phyloP scores from a whole-genome alignment of 2,888 invertebrate species.

The Plagiodera versicolora region DNA sequence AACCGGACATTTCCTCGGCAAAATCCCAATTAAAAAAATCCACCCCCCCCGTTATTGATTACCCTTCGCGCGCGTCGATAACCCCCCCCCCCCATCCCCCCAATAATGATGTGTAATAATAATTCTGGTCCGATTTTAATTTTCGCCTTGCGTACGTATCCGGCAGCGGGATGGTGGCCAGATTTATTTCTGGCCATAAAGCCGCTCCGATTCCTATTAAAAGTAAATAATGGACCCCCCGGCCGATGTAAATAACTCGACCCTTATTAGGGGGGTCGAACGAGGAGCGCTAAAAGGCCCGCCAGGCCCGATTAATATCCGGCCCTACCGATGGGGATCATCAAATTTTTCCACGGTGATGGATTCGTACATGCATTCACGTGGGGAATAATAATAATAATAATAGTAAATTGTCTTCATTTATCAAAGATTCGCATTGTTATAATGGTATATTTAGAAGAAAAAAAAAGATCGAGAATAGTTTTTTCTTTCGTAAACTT shows the following conservation, averaged over 20 bases:
- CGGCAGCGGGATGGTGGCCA: conserved; percentile 25
- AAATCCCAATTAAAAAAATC: no score
- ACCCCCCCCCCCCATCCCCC: no score
- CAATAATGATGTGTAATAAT: not conserved
- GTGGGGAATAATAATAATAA: no score
- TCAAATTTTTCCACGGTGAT: conserved; percentile 15
- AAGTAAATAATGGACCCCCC: conserved; percentile 54
- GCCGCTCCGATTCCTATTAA: conserved; percentile 52
- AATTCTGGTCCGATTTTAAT: not conserved
- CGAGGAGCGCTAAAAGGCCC: conserved; percentile 18
- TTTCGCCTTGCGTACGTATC: not conserved
- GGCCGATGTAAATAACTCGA: conserved; percentile 52
- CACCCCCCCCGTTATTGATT: no score
- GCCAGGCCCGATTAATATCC: conserved; percentile 22
- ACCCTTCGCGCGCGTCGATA: no score
- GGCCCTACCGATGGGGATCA: conserved; percentile 10
- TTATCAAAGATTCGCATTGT: no score
- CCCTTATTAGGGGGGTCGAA: conserved; percentile 44
- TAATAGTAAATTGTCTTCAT: no score
- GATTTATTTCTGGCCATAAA: conserved; percentile 51
- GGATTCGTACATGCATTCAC: no score
- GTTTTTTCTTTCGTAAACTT: no score
- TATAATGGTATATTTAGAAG: no score
- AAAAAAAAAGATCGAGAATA: no score
- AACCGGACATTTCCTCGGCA: no score